These are phyloP conservation scores for Agrypnia vestita DNA, from an alignment of 1,140 invertebrate genomes.

Conservation along the genomic window DNA sequence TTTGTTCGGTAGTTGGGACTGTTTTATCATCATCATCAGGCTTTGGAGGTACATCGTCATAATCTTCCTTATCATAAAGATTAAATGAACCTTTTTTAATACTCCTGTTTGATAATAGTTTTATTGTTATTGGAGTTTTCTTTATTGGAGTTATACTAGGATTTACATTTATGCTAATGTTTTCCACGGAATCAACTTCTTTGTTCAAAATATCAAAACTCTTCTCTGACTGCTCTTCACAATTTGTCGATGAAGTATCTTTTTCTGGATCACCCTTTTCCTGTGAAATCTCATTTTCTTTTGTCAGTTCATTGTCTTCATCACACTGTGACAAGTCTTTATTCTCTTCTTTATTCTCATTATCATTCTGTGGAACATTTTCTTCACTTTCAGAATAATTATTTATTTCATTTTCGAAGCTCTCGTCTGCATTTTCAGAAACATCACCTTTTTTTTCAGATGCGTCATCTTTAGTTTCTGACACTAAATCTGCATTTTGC, in stretches of 20 bases:
- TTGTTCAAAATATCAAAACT: background rate
- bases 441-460: background rate
- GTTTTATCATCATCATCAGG: constrained; percentile 31
- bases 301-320: background rate
- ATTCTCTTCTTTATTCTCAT: background rate
- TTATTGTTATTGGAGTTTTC: constrained; percentile 70
- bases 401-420: background rate
- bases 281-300: background rate
- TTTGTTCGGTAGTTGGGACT: constrained; percentile 6
- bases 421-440: background rate
- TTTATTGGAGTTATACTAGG: constrained; percentile 63
- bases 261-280: background rate
- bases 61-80: constrained; percentile 67
- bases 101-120: constrained; percentile 66
- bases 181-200: background rate
- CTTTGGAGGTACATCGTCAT: constrained; percentile 59
- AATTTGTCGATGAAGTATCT: constrained; percentile 1
- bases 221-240: background rate
- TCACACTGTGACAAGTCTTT: too few species aligned
- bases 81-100: constrained; percentile 65
- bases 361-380: constrained; percentile 1
- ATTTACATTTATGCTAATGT: constrained; percentile 18
- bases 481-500: background rate
- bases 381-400: background rate
- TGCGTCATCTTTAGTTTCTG: background rate